Base-by-base conservation (phyloP, 1,140 invertebrate species). In the Drosophila yakuba region DNA sequence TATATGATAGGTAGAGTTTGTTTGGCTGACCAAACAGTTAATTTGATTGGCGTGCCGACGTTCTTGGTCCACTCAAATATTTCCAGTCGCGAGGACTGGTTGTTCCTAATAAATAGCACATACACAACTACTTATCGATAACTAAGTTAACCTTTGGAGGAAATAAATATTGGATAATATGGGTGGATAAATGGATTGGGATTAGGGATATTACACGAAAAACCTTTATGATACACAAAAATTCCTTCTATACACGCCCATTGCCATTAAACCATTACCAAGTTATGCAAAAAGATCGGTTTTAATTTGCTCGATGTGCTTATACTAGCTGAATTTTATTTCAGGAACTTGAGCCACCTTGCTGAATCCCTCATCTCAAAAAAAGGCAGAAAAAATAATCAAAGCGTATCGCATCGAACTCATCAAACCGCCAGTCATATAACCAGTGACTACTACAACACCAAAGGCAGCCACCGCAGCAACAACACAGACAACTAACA, bases 341-440 rank as follows among this genome's bases (percentile, higher is more conserved):
- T 67, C 25, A 4, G n/a, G 20, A 43, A 51, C 45, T 63, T 11
- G 36, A 38, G 20, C 14, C 54, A 58, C 5, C 39, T 20, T 14
- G 7, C 32, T 28, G 4, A 12, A 47, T 35, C 35, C 56, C 36
- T 39, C 15, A 10, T 14, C 12, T 17, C 8, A 4, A 25, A 0
- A 0, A 20, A 14, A n/a, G 1, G 14, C 12, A 2, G 8, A 35
- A 25, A 28, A 73, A 73, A 62, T 32, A 44, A 41, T 10, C 4
- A 44, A 69, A 66, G 52, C 55, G 45, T 57, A 64, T 69, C 73
- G 61, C 56, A 61, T 59, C 28, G 43, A 60, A 73, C 56, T 73
- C 62, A 74, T 58, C 50, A 61, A 67, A 75, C 67, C 68, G 69
- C 67, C 67, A 73, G 69, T 72, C 54, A 60, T 79, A 79, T 62